Base-by-base conservation (phyloP, 2,797 vertebrate species). In the Malacoraja senta region DNA sequence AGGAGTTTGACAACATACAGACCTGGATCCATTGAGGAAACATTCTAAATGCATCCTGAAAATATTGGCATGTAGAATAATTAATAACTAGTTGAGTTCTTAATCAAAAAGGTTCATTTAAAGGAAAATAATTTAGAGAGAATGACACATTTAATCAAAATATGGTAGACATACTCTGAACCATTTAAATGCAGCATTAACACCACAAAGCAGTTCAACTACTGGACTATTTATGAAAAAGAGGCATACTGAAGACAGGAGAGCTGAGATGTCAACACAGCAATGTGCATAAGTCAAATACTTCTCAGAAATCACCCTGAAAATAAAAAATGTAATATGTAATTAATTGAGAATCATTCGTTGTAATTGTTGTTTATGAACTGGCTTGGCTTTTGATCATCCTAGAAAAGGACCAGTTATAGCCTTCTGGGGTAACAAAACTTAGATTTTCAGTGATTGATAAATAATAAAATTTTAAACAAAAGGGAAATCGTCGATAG, bases 21-120 rank as follows among this genome's bases (percentile, higher is more conserved):
- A 53, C 44, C 68, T 92, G 71, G 71, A 35, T 76, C 29, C 53
- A 92, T 92, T 92, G 71, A 24, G 65, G 90, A 92, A 92, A 91
- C 65, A 15, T 92, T 72, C 71, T 92, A 92, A 76, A 76, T 92
- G 44, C 72, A 76, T 58, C 71, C 9, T 74, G 24, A 92, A 76
- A 76, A 74, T 76, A 44, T 58, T 92, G 90, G 35, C 10, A 29
- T 7, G 53, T n/a, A 29, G 71, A 92, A 76, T 76, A 92, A 71
- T 91, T 38, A 91, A 68, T 71, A 71, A 74, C 24, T 29, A 92
- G 29, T 58, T 91, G 7, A 72, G 26, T 21, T 58, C 90, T 83
- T 58, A 44, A 44, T 92, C 12, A 74, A 35, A 92, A 92, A 74
- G 29, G 44, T 24, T 58, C 9, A 35, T 74, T 53, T 88, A 65